phyloP scores from a whole-genome alignment of 1,140 invertebrate species.

The Hycleus phaleratus region DNA sequence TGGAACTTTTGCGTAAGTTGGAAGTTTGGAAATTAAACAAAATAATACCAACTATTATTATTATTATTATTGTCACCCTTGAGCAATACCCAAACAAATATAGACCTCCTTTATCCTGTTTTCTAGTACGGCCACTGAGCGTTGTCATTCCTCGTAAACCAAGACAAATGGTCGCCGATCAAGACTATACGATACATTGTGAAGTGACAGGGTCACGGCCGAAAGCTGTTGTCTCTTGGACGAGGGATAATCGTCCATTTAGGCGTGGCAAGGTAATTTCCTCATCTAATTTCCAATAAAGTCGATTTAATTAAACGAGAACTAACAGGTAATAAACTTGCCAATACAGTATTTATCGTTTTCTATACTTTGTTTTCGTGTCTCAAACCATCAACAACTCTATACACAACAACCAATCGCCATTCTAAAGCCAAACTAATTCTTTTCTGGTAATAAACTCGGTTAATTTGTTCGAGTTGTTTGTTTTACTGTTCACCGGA shows the following conservation, averaged over 20 bases:
- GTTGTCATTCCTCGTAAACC: conserved; percentile 69
- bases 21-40: neutral
- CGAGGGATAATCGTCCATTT: conserved; percentile 65
- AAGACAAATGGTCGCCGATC: conserved; percentile 65
- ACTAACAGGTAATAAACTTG: no score
- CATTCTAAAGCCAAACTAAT: no score
- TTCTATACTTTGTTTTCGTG: no score
- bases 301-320: no score
- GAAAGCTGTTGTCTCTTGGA: conserved; percentile 72
- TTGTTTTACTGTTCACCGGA: conserved; percentile 2
- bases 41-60: neutral
- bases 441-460: neutral
- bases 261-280: conserved; percentile 57
- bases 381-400: no score
- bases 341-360: no score
- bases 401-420: no score
- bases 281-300: neutral
- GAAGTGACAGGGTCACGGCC: conserved; percentile 76
- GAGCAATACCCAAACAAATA: neutral
- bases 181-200: conserved; percentile 67
- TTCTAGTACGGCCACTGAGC: conserved; percentile 63
- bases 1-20: conserved; percentile 72
- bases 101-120: conserved; percentile 22
- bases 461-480: conserved; percentile 4
- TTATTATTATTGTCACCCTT: neutral